Evolutionary conservation across 2,797 vertebrate species (phyloP).

Genomic region (Malacoctenus gilli): DNA sequence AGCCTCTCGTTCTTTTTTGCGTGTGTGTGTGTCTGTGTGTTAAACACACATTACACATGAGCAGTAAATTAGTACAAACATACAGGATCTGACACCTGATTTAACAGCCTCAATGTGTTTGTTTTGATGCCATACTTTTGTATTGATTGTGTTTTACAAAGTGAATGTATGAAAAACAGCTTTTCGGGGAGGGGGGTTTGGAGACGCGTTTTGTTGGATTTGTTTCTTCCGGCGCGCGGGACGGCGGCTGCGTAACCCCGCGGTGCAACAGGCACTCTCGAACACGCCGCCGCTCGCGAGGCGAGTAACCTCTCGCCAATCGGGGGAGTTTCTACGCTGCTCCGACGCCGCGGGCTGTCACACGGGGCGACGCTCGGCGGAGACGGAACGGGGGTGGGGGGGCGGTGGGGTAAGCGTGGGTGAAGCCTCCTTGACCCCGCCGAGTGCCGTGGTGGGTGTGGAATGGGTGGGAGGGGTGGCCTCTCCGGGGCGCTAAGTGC

Average conservation of each 20-base stretch:
- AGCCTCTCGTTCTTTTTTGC: conserved; percentile 29
- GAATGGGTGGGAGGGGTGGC: conserved; percentile 60
- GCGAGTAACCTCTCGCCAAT: conserved; percentile 49
- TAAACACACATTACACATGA: conserved; percentile 27
- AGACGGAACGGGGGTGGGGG: conserved; percentile 51
- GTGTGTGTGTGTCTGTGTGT: too few relatives aligned
- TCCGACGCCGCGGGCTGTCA: conserved; percentile 41
- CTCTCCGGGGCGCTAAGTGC: conserved; percentile 73
- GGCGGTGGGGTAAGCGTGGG: conserved; percentile 56
- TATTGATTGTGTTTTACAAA: too few relatives aligned
- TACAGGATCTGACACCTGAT: conserved; percentile 26
- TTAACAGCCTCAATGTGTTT: too few relatives aligned
- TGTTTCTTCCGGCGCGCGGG: too few relatives aligned
- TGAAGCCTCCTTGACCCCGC: conserved; percentile 76
- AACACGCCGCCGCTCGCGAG: conserved; percentile 27
- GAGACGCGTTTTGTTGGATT: too few relatives aligned
- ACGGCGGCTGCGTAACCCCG: too few relatives aligned
- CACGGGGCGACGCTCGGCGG: conserved; percentile 41
- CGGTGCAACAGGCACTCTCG: conserved; percentile 28
- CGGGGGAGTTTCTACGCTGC: conserved; percentile 35
- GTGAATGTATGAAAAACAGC: conserved; percentile 9
- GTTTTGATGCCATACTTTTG: too few relatives aligned
- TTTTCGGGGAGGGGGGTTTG: too few relatives aligned
- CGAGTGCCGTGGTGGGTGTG: conserved; percentile 57
- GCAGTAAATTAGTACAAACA: conserved; percentile 32